phyloP scores from a whole-genome alignment of 1,140 invertebrate species.

The Philotrypesis tridentata region DNA sequence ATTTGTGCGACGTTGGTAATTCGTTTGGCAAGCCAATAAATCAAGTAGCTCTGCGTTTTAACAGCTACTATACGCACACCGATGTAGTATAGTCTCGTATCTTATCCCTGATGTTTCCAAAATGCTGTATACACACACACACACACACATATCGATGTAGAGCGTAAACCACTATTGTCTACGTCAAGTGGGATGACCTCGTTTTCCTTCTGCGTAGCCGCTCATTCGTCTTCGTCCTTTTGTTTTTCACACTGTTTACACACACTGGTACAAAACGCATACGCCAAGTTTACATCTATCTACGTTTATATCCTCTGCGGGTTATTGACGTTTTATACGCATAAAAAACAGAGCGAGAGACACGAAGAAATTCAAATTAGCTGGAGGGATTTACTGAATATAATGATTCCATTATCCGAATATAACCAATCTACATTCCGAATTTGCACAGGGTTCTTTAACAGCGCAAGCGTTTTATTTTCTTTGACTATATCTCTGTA shows the following conservation, averaged over 20 bases:
- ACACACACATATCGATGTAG: not conserved
- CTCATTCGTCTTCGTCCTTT: not conserved
- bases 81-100: not conserved
- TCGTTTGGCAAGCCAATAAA: not conserved
- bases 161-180: not conserved
- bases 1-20: not conserved
- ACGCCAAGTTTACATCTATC: not conserved
- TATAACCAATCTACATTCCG: not conserved
- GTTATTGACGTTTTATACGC: not conserved
- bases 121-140: not conserved
- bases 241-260: not conserved
- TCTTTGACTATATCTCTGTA: not conserved
- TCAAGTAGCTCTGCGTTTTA: not conserved
- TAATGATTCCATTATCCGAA: not conserved
- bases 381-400: not conserved
- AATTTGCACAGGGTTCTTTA: not conserved
- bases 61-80: not conserved
- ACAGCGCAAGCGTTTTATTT: not conserved
- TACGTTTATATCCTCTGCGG: not conserved
- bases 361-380: not conserved
- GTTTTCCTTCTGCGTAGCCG: not conserved
- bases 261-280: not conserved
- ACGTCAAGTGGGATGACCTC: not conserved
- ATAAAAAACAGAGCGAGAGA: too few relatives aligned
- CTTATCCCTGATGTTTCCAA: not conserved